A percentile compares a stretch with the other conserved stretches of the same genome.
These are phyloP conservation scores for Chloropsis hardwickii DNA, from an alignment of 2,113 vertebrate species.

Conservation along the genomic window DNA sequence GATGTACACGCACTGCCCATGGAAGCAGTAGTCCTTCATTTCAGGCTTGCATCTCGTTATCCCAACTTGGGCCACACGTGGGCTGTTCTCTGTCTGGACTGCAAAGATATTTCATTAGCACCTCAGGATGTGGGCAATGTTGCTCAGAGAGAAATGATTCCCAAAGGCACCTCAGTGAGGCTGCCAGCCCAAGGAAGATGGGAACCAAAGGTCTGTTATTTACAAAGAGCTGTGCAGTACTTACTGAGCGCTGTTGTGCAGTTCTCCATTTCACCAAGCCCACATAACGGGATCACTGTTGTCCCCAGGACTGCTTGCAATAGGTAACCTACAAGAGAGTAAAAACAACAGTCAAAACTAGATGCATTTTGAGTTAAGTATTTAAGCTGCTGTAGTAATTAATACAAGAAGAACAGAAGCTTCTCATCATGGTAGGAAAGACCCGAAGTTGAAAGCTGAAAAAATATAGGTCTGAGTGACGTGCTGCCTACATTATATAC, in stretches of 20 bases:
- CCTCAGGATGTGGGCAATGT: not conserved
- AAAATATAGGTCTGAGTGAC: not conserved
- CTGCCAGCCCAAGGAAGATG: not conserved
- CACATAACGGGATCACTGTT: conserved; percentile 74
- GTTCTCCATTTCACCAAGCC: conserved; percentile 67
- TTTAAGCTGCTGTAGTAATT: not conserved
- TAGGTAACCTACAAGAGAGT: conserved; percentile 52
- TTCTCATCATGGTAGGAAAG: not conserved
- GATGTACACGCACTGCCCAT: conserved; percentile 75
- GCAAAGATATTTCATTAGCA: not conserved
- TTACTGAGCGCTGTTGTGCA: conserved; percentile 75
- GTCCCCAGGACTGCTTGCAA: conserved; percentile 59
- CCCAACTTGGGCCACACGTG: conserved; percentile 61
- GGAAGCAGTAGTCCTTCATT: conserved; percentile 76
- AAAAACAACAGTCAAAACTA: not conserved
- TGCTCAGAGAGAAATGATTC: not conserved
- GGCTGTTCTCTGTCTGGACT: conserved; percentile 71
- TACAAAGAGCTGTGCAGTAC: not conserved
- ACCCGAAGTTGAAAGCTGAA: not conserved
- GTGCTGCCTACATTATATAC: not conserved
- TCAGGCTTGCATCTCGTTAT: conserved; percentile 67
- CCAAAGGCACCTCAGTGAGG: not conserved
- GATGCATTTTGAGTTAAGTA: not conserved
- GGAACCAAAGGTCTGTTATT: not conserved
- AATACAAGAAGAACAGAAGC: not conserved